Conservation (phyloP, 2,797 vertebrate genomes). For the Huso huso region DNA sequence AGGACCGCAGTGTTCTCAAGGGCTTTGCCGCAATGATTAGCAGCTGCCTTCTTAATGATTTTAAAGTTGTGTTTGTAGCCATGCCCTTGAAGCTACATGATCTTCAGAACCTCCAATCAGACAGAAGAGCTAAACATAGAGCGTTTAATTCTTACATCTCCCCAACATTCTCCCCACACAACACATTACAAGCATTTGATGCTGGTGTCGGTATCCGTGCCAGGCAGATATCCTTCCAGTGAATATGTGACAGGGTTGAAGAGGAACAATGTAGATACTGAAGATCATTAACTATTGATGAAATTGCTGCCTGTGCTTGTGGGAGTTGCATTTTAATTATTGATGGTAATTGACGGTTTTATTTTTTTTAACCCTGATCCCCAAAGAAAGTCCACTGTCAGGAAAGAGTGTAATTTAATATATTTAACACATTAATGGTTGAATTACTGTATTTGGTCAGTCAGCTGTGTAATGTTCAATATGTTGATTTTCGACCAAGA, state of each 20-base stretch:
- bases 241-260: conserved; percentile 26
- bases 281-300: conserved; percentile 62
- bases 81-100: conserved; percentile 23
- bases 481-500: too few relatives aligned
- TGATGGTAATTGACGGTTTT: conserved; percentile 58
- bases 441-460: too few relatives aligned
- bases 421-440: too few relatives aligned
- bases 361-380: conserved; percentile 38
- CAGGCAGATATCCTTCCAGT: conserved; percentile 15
- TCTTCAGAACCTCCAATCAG: conserved; percentile 23
- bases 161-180: conserved; percentile 33
- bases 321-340: conserved; percentile 64
- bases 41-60: background rate
- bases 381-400: conserved; percentile 27
- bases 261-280: conserved; percentile 28
- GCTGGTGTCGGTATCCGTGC: background rate
- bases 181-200: conserved; percentile 40
- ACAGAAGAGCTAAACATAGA: conserved; percentile 30
- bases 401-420: background rate
- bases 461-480: too few relatives aligned
- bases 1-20: too few relatives aligned
- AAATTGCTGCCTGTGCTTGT: conserved; percentile 39
- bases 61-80: conserved; percentile 23
- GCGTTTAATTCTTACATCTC: conserved; percentile 21
- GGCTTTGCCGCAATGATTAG: too few relatives aligned